phyloP scores from a whole-genome alignment of 1,140 invertebrate species.

The Dryas iulia region DNA sequence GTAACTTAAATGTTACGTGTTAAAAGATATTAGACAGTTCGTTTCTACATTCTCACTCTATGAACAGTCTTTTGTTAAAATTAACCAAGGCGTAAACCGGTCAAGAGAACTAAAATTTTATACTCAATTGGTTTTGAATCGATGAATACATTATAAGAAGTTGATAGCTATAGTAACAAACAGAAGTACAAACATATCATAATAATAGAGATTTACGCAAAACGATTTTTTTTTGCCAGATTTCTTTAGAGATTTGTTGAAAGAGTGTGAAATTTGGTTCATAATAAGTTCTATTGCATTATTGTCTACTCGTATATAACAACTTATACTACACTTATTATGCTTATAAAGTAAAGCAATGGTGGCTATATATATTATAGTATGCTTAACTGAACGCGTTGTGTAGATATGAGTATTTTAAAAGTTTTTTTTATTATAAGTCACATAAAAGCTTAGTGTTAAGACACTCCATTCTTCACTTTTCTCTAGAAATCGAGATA shows the following conservation, averaged over 20 bases:
- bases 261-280: not conserved
- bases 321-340: no score
- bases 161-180: not conserved
- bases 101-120: constrained; percentile 5
- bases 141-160: not conserved
- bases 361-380: no score
- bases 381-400: no score
- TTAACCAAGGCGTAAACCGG: constrained; percentile 42
- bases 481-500: no score
- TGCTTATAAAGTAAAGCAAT: no score
- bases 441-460: no score
- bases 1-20: not conserved
- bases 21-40: not conserved
- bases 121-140: constrained; percentile 22
- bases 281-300: no score
- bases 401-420: no score
- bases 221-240: not conserved
- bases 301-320: no score
- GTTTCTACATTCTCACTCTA: constrained; percentile 20
- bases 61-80: constrained; percentile 37
- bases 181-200: not conserved
- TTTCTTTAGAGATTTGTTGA: not conserved
- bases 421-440: no score
- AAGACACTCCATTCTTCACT: no score
- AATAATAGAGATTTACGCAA: not conserved